A percentile compares a stretch with the other conserved stretches of the same genome.
Evolutionary conservation across 2,797 vertebrate species (phyloP).

Genomic region (Dryobates pubescens): DNA sequence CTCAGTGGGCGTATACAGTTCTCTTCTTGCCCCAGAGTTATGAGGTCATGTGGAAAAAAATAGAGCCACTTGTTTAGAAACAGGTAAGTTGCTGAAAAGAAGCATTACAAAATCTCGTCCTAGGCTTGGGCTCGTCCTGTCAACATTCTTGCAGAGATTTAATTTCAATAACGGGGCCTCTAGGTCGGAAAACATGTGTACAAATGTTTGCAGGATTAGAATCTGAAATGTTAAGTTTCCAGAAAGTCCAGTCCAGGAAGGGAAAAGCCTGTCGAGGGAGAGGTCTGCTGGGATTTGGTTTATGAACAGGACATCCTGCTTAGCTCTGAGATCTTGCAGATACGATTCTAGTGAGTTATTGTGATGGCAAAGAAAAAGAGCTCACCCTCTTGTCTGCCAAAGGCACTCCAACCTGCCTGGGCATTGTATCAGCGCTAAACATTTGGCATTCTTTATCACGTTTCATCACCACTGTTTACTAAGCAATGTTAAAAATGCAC

Average conservation of each 20-base stretch:
- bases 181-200: neutral
- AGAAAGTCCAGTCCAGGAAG: conserved; percentile 65
- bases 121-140: neutral
- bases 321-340: conserved; percentile 50
- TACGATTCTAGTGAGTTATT: conserved; percentile 48
- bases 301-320: conserved; percentile 71
- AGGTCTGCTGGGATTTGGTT: conserved; percentile 66
- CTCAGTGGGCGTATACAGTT: neutral
- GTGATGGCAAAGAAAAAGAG: conserved; percentile 59
- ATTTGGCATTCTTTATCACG: conserved; percentile 20
- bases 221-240: conserved; percentile 56
- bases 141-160: neutral
- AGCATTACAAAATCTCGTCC: neutral
- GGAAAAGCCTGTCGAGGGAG: conserved; percentile 48
- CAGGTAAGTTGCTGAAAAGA: neutral
- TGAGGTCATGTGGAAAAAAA: conserved; percentile 47
- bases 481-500: neutral
- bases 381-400: conserved; percentile 39
- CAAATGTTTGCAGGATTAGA: conserved; percentile 34
- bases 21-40: conserved; percentile 18
- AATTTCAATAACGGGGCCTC: neutral
- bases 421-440: conserved; percentile 32
- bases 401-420: conserved; percentile 34
- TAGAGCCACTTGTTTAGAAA: conserved; percentile 12
- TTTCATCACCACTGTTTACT: conserved; percentile 38